Base-by-base conservation (phyloP, 2,797 vertebrate genomes). In the Pelochelys cantorii region DNA sequence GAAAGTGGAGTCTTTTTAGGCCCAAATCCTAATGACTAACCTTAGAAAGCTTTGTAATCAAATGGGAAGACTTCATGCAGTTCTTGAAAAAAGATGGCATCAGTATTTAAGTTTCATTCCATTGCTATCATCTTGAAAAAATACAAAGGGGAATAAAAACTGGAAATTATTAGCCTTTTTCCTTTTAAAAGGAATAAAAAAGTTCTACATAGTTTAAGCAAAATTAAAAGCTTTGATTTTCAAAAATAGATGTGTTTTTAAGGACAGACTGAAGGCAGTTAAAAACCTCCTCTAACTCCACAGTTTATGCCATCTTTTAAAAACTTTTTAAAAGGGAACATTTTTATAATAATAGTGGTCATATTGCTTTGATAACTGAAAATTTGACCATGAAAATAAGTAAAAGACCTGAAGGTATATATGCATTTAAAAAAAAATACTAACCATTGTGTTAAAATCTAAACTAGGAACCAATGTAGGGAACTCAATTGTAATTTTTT, bases 201-300 rank as follows among this genome's bases (percentile, higher is more conserved):
- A n/a, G 48, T 74, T 91, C 23, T 87, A 82, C 75, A 57, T 56
- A 92, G 94, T 85, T 10, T 75, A 90, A 90, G 5, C 81, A 81
- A 80, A 56, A 80, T 52, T 34, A n/a, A 48, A 27, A 71, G 13
- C 42, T 52, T 29, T 29, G 74, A 48, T 48, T 52, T 71, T 71
- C 5, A 71, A 37, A 71, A 37, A 71, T 3, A 34, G 8, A 71
- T 68, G 25, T 29, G 74, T 52, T 77, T 77, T 42, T 27, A 48
- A 42, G 7, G 27, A 71, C 10, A 71, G 18, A 37, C 18, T 71
- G n/a, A 52, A 52, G 25, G 42, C 8, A 48, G 42, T 48, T 48
- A 48, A 48, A 48, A 48, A 48, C 68, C 18, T 11, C 34, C n/a
- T 11, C 31, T 37, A 34, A 22, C 23, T 34, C 34, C 68, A 37